These are phyloP conservation scores for Clinocottus analis DNA, from an alignment of 2,113 vertebrate genomes.

Conservation along the genomic window DNA sequence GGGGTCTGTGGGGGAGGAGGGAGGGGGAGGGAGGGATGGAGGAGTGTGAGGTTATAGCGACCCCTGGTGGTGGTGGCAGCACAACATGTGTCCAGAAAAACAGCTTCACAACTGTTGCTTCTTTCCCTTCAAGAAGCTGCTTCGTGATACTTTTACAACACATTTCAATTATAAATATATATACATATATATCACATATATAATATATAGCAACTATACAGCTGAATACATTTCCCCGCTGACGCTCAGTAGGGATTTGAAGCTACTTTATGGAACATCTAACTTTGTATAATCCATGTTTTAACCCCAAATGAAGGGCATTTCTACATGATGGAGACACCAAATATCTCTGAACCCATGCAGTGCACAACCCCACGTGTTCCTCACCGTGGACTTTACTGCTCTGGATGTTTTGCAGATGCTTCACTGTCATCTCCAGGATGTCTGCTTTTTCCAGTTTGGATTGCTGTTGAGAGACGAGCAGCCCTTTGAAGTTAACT, in stretches of 20 bases:
- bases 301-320: no score
- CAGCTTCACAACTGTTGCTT: neutral
- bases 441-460: slow-evolving; percentile 94
- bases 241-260: slow-evolving; percentile 24
- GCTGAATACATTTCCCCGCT: neutral
- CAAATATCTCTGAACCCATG: no score
- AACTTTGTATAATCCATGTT: neutral
- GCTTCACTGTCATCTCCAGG: slow-evolving; percentile 94
- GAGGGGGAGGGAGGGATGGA: neutral
- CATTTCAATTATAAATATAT: neutral
- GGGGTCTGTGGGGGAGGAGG: slow-evolving; percentile 74
- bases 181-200: neutral
- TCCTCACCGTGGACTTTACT: slow-evolving; percentile 85
- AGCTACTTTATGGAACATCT: neutral
- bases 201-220: neutral
- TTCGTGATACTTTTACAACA: neutral
- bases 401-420: slow-evolving; percentile 91
- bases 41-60: slow-evolving; percentile 6
- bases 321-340: neutral
- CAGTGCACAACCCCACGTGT: neutral
- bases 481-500: neutral
- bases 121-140: neutral
- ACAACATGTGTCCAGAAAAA: neutral
- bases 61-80: slow-evolving; percentile 39
- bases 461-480: slow-evolving; percentile 84